Base-by-base conservation (phyloP, 2,113 vertebrate genomes). In the Eulemur rufifrons region DNA sequence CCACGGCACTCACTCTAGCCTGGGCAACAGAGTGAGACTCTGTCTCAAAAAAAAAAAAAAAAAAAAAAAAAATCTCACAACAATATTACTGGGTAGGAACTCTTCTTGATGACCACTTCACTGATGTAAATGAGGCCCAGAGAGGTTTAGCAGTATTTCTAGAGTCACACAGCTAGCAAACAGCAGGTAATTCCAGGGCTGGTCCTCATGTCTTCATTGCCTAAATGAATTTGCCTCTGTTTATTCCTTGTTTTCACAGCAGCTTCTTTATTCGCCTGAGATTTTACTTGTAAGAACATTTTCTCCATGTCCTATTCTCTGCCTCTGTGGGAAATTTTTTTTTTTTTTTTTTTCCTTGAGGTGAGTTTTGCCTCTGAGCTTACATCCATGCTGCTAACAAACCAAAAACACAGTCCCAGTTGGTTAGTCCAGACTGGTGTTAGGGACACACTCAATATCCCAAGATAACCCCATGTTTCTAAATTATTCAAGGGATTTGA, bases 391-490 rank as follows among this genome's bases (percentile, higher is more conserved):
- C 1, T 54, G 5, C 39, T 47, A 61, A 42, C 18, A 25, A 94
- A 63, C 18, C 50, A 47, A 78, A 95, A 68, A 15, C 34, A 47
- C 25, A 78, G 39, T 84, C 64, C 85, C 34, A 14, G 21, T 13
- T 73, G 85, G 0, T 96, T 82, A 94, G n/a, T 92, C 64, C 76
- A 59, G 86, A 69, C 61, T 69, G 89, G 39, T 56, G 64, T 78
- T 71, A 61, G 56, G 77, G 78, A n/a, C 12, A 74, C 39, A 69
- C 52, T 15, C 0, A 0, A 0, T 80, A 23, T 81, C 81, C 78
- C 76, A 3, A 39, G n/a, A 50, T 37, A 80, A 73, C 0, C 0
- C 32, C 54, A 10, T 68, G 78, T 95, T 97, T 97, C 94, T 89
- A 59, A 94, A 90, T 21, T 89, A 14, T 78, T 64, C 56, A 11